Evolutionary conservation across 64 coral and sea anemone genomes (phyloP), one percentile per base, ranked within the genome.

Genomic region (Actinia tenebrosa): DNA sequence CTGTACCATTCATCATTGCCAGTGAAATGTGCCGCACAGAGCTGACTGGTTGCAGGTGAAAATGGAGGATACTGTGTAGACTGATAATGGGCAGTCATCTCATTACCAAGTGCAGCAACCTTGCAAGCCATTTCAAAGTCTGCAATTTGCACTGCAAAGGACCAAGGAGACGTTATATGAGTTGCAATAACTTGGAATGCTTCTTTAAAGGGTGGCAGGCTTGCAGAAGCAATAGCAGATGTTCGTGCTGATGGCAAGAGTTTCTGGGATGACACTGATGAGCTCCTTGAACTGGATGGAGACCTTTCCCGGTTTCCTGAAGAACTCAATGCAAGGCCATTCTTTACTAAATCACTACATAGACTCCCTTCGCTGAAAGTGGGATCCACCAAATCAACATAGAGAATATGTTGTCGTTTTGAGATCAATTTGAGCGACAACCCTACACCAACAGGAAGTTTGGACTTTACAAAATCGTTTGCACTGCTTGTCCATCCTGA

Each of bases 1-100:
- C 94, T 85, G 52, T 92, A 96, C 94, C 94, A 96, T 37, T 92
- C 88, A 22, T 89, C 82, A 47, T 87, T 89, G 42, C 45, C 77
- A 0, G 94, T 89, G 59, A 96, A 96, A 17, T 92, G 91, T 58
- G 91, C 90, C 7, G 79, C 91, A 88, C 86, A 96, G 64, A 92
- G 46, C 26, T 50, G 15, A 15, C 66, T 84, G 6, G 45, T 15
- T 77, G 77, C 30, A 37, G 91, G 78, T 22, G 87, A 30, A 44
- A 92, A 89, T 75, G 87, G 80, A 80, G 91, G 85, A 92, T 92
- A 96, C 2, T 11, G 66, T 19, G 44, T 59, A 26, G 37, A 4
- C 46, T 56, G 77, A 42, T 96, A 96, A 68, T 96, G 91, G 1
- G 46, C 7, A 50, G 92, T 90, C 56, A 96, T 87, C 26, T 86